Conservation (phyloP, 2,888 invertebrate genomes). For the Chrysomela aeneicollis region DNA sequence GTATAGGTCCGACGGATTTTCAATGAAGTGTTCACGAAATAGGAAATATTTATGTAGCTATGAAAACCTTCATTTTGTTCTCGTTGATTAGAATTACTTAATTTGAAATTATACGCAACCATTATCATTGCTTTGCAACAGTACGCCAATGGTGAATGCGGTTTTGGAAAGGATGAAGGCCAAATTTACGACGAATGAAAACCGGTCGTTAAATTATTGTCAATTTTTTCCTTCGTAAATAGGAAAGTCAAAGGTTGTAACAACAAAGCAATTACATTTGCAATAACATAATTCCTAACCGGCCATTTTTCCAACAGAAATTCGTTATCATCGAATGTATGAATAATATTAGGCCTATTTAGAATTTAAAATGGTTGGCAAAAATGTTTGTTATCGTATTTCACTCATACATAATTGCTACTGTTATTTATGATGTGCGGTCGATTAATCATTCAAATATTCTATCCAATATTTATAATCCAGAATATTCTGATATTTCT, state of each 20-base stretch:
- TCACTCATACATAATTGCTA: neutral
- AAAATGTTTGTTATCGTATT: conserved; percentile 7
- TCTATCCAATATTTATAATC: neutral
- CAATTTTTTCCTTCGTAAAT: conserved; percentile 28
- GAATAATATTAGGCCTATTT: conserved; percentile 28
- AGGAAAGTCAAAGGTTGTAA: conserved; percentile 31
- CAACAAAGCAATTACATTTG: conserved; percentile 29
- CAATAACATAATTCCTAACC: conserved; percentile 24
- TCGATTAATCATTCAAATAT: neutral
- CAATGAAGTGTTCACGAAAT: too few relatives aligned
- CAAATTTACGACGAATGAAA: conserved; percentile 23
- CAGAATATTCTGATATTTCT: neutral
- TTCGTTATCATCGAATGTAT: conserved; percentile 28
- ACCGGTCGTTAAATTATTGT: conserved; percentile 22
- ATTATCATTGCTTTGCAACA: neutral
- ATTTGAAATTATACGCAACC: neutral
- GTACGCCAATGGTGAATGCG: neutral
- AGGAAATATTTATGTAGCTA: neutral
- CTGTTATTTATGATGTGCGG: neutral
- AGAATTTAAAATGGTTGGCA: conserved; percentile 14
- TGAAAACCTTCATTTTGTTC: neutral
- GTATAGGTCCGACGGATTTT: too few relatives aligned
- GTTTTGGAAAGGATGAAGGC: conserved; percentile 18
- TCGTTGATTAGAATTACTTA: conserved; percentile 1
- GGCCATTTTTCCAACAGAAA: conserved; percentile 10